These are phyloP conservation scores for Hoplostethus mediterraneus DNA, from an alignment of 2,797 vertebrate genomes.

Conservation along the genomic window DNA sequence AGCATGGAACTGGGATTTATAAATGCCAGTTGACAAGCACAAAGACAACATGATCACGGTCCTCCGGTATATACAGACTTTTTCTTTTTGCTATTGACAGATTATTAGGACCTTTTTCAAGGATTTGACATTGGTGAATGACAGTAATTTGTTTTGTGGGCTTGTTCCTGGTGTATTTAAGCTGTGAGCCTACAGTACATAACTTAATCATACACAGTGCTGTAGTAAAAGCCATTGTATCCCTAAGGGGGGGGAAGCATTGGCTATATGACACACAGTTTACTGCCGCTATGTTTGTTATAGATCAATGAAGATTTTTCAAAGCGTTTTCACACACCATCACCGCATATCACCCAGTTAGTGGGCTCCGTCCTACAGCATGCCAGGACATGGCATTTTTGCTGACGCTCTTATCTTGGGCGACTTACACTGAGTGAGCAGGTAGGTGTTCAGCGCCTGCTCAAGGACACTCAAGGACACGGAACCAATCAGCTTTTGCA, in stretches of 20 bases:
- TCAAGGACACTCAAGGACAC: constrained; percentile 9
- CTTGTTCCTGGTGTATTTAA: constrained; percentile 52
- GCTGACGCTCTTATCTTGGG: constrained; percentile 34
- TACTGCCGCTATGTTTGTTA: constrained; percentile 60
- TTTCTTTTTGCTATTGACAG: constrained; percentile 70
- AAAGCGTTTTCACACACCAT: constrained; percentile 49
- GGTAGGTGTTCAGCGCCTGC: not conserved
- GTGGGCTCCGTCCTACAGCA: not conserved
- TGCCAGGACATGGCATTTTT: constrained; percentile 40
- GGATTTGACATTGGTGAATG: constrained; percentile 66
- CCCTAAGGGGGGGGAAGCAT: constrained; percentile 53
- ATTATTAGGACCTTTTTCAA: constrained; percentile 66
- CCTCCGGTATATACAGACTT: constrained; percentile 57
- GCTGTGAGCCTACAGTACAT: constrained; percentile 68
- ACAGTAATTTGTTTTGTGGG: constrained; percentile 69
- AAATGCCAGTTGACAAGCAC: constrained; percentile 78
- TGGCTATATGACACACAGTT: constrained; percentile 69
- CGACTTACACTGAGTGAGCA: constrained; percentile 16
- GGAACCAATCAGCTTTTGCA: not conserved
- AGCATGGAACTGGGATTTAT: constrained; percentile 76
- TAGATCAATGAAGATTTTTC: constrained; percentile 69
- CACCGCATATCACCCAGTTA: constrained; percentile 9
- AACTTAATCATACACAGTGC: constrained; percentile 76
- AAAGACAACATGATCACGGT: constrained; percentile 76
- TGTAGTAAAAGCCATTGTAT: constrained; percentile 71